phyloP scores from a whole-genome alignment of 2,797 vertebrate genomes.

The Balearica regulorum region DNA sequence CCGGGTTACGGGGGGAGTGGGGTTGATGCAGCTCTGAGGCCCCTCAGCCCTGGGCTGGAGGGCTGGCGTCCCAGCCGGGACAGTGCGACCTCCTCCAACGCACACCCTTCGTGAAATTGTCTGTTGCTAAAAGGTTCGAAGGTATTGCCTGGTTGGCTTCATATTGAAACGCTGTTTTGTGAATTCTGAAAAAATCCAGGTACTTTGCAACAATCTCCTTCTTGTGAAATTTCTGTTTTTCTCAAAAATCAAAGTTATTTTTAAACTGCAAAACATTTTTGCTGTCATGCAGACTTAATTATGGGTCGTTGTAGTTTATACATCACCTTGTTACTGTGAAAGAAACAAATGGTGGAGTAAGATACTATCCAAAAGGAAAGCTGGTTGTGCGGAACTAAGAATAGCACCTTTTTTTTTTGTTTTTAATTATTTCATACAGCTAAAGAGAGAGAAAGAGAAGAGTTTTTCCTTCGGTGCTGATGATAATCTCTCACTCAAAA shows the following conservation, averaged over 20 bases:
- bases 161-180: not conserved
- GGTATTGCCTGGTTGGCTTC: not conserved
- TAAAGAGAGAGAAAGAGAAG: not conserved
- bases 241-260: not conserved
- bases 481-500: not conserved
- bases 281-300: not conserved
- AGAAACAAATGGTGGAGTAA: not conserved
- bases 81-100: not conserved
- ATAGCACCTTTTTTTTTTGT: too few species aligned
- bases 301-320: not conserved
- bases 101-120: too few species aligned
- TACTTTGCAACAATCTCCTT: not conserved
- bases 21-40: not conserved
- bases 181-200: not conserved
- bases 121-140: not conserved
- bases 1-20: rapidly evolving
- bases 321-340: not conserved
- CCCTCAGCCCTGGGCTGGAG: not conserved
- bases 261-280: not conserved
- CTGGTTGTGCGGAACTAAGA: not conserved
- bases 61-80: not conserved
- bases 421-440: not conserved
- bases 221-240: not conserved
- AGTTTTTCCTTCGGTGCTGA: not conserved
- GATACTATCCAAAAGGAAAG: not conserved